Percentiles rank a stretch among this genome's conserved stretches.
Evolutionary conservation across 2,888 invertebrate species (phyloP).

Genomic region (Tiliacea aurago): DNA sequence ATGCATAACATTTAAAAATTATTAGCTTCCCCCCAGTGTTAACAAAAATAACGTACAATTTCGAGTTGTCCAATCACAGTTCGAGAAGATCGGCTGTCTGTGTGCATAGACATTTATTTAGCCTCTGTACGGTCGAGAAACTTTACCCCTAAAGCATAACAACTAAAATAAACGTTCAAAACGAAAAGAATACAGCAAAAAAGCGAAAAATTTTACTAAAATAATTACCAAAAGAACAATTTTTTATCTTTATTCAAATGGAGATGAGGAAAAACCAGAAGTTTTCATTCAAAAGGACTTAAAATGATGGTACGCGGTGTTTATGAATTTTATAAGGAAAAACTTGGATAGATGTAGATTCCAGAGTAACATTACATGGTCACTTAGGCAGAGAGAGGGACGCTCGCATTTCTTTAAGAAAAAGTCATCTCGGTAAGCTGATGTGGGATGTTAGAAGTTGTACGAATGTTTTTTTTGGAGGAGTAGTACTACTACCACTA

Average conservation of each 20-base stretch:
- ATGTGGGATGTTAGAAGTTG: conserved; percentile 49
- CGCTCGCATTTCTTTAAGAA: conserved; percentile 71
- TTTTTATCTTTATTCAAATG: conserved; percentile 54
- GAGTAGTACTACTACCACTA: background rate
- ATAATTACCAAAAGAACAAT: conserved; percentile 43
- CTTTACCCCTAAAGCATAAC: background rate
- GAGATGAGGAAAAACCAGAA: conserved; percentile 30
- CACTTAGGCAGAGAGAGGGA: conserved; percentile 78
- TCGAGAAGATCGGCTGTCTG: background rate
- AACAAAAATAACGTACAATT: background rate
- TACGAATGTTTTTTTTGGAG: conserved; percentile 27
- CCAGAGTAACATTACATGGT: conserved; percentile 76
- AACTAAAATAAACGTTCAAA: background rate
- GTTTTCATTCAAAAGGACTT: conserved; percentile 24
- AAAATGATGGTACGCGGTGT: conserved; percentile 55
- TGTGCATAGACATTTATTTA: background rate
- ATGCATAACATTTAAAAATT: background rate
- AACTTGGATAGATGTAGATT: conserved; percentile 58
- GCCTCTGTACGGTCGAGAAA: background rate
- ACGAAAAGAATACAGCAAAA: conserved; percentile 2
- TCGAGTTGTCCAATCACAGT: background rate
- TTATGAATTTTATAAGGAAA: conserved; percentile 75
- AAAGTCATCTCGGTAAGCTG: conserved; percentile 68
- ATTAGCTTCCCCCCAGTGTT: background rate
- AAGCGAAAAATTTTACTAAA: conserved; percentile 40